Conservation (phyloP, 2,888 invertebrate species). For the Toxonevra muliebris region DNA sequence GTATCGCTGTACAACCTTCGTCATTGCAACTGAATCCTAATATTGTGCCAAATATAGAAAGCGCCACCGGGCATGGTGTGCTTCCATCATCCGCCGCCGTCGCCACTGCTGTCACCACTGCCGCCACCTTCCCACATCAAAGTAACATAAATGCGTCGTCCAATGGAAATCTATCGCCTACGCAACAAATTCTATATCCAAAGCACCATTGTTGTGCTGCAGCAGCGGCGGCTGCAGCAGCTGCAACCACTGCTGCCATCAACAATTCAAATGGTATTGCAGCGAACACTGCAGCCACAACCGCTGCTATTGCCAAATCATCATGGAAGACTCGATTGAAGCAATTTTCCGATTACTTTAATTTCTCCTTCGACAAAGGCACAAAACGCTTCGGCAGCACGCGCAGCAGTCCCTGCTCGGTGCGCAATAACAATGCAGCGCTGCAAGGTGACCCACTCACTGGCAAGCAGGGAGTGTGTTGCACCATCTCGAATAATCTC, state of each 20-base stretch:
- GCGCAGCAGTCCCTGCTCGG: constrained; percentile 60
- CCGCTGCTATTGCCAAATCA: constrained; percentile 40
- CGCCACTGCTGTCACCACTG: constrained; percentile 31
- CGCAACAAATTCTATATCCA: constrained; percentile 37
- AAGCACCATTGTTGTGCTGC: constrained; percentile 43
- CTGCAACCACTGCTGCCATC: constrained; percentile 32
- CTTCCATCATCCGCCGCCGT: constrained; percentile 24
- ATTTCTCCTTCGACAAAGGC: constrained; percentile 63
- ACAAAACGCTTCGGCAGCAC: constrained; percentile 61
- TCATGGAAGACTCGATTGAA: constrained; percentile 63
- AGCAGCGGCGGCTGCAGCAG: constrained; percentile 41
- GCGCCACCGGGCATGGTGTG: constrained; percentile 31
- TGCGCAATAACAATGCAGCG: constrained; percentile 53
- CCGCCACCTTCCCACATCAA: constrained; percentile 35
- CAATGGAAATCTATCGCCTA: constrained; percentile 57
- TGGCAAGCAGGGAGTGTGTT: constrained; percentile 51
- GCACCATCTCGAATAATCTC: constrained; percentile 61
- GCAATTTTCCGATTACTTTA: constrained; percentile 64
- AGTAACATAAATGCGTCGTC: constrained; percentile 44
- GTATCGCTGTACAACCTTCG: constrained; percentile 30
- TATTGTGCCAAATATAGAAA: constrained; percentile 44
- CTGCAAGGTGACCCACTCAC: constrained; percentile 40
- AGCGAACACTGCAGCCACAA: constrained; percentile 25
- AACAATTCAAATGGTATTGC: constrained; percentile 33
- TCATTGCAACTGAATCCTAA: constrained; percentile 38